These are phyloP conservation scores for Lethenteron reissneri DNA, from an alignment of 2,113 vertebrate genomes.

Conservation along the genomic window DNA sequence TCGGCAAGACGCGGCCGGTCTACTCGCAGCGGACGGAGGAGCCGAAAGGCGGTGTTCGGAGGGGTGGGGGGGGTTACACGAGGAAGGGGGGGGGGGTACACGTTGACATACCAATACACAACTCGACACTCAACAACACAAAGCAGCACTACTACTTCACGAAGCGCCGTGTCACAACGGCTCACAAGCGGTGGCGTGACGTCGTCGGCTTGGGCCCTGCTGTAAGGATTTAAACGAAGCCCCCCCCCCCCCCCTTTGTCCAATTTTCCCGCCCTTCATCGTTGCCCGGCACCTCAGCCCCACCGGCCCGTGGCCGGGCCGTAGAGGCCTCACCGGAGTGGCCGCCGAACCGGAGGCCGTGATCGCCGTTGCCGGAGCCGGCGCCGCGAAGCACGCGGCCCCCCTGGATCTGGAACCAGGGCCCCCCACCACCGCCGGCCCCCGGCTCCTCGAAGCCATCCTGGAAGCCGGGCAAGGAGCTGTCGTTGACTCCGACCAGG, in stretches of 20 bases:
- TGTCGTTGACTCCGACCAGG: slow-evolving; percentile 93
- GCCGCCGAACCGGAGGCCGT: neutral
- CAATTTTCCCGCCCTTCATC: too few species aligned
- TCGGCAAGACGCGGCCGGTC: slow-evolving; percentile 82
- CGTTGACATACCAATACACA: too few species aligned
- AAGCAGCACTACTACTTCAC: too few species aligned
- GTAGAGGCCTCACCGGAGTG: neutral
- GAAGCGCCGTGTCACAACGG: too few species aligned
- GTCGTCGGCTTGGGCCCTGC: too few species aligned
- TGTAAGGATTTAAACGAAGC: too few species aligned
- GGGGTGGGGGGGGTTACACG: slow-evolving; percentile 5
- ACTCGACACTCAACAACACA: too few species aligned
- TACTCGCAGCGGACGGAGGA: slow-evolving; percentile 13
- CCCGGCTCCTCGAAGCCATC: slow-evolving; percentile 74
- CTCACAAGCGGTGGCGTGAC: too few species aligned
- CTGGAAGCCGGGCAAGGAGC: slow-evolving; percentile 69
- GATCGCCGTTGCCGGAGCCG: neutral
- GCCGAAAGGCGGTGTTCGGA: too few species aligned
- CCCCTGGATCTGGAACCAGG: slow-evolving; percentile 85
- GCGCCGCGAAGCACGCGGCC: slow-evolving; percentile 48
- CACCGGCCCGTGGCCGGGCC: neutral
- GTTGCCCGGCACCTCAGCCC: too few species aligned
- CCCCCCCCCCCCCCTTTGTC: too few species aligned
- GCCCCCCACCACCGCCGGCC: slow-evolving; percentile 59
- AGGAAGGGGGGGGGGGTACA: too few species aligned